Conservation (phyloP, 1,140 invertebrate species). For the Eriocheir sinensis region DNA sequence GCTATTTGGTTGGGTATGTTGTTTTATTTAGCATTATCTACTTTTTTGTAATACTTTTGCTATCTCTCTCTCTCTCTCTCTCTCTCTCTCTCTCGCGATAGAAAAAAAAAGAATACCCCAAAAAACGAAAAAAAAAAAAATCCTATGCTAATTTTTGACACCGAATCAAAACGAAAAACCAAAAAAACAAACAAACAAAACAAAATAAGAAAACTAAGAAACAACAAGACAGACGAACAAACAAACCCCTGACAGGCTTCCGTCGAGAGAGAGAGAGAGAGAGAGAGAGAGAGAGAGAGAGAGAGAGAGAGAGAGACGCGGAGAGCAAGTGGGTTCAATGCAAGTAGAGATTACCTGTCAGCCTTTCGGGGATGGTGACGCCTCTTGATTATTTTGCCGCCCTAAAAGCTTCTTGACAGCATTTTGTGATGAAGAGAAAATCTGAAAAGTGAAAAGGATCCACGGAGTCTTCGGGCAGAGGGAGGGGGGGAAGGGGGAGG, state of each 20-base stretch:
- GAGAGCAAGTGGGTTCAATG: conserved; percentile 65
- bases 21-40: too few relatives aligned
- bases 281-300: neutral
- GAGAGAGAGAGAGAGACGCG: neutral
- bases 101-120: neutral
- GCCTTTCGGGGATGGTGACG: conserved; percentile 54
- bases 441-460: conserved; percentile 74
- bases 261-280: conserved; percentile 27
- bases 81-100: neutral
- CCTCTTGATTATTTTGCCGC: conserved; percentile 69
- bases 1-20: too few relatives aligned
- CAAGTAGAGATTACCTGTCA: conserved; percentile 74
- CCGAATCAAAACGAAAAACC: too few relatives aligned
- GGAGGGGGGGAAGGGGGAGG: neutral
- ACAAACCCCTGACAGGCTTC: too few relatives aligned
- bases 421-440: conserved; percentile 76
- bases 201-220: too few relatives aligned
- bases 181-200: too few relatives aligned
- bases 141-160: too few relatives aligned
- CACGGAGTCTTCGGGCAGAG: conserved; percentile 34
- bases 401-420: conserved; percentile 75
- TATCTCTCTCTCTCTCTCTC: neutral
- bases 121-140: neutral
- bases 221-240: too few relatives aligned
- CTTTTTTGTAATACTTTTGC: too few relatives aligned